Conservation (phyloP, 2,113 vertebrate species). For the Otis tarda region DNA sequence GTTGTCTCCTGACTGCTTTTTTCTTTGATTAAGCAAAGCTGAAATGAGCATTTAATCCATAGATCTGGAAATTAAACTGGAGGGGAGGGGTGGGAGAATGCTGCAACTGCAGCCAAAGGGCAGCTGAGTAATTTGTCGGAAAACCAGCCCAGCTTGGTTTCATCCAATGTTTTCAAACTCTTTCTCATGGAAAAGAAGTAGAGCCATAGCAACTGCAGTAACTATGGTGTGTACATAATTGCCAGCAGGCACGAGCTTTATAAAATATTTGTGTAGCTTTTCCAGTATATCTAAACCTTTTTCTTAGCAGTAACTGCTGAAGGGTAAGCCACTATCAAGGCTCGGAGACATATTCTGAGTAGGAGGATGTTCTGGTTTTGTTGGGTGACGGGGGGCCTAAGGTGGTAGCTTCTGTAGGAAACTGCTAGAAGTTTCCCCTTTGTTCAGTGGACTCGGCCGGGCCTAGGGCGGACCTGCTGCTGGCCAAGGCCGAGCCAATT, state of each 20-base stretch:
- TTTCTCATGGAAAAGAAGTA: not conserved
- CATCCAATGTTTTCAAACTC: not conserved
- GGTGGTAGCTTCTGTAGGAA: too few species aligned
- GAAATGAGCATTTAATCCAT: not conserved
- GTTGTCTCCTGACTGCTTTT: not conserved
- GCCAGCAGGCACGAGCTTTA: not conserved
- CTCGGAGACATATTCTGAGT: not conserved
- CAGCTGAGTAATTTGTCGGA: slow-evolving; percentile 37
- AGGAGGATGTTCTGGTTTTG: not conserved
- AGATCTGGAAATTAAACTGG: not conserved
- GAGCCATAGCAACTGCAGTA: slow-evolving; percentile 7
- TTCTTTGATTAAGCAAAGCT: not conserved
- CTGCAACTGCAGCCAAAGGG: slow-evolving; percentile 46
- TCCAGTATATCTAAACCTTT: not conserved
- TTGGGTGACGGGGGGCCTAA: too few species aligned
- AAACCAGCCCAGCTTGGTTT: not conserved
- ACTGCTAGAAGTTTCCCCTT: too few species aligned
- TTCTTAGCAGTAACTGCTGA: not conserved
- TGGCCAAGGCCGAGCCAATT: too few species aligned
- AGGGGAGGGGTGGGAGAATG: not conserved
- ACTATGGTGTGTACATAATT: not conserved
- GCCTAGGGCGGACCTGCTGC: too few species aligned
- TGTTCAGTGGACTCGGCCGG: too few species aligned
- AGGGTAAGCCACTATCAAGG: not conserved
- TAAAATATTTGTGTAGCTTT: not conserved